Base-by-base conservation (phyloP, 2,888 invertebrate genomes). In the Eledona agricola region DNA sequence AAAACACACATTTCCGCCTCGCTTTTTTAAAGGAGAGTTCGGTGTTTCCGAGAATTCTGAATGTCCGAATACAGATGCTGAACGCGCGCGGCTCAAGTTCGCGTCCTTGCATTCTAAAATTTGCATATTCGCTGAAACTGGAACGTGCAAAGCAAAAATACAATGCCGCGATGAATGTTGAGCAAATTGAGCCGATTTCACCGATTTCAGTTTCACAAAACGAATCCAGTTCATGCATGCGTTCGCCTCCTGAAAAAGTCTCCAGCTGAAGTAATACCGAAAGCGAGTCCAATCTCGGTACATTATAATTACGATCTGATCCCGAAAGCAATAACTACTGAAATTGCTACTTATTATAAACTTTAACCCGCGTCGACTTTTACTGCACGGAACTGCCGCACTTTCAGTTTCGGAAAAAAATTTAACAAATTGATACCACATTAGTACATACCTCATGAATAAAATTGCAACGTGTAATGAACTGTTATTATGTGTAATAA, bases 101-200 rank as follows among this genome's bases (percentile, higher is more conserved):
- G 23, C 45, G 45, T 15, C 45, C 45, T 45, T 45, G 45, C 45
- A 45, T 32, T 45, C 34, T 45, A 34, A 42, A 45, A 45, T 45
- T 32, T 34, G 31, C 31, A 45, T 45, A 29, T 4, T 29, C 19
- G 28, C 9, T 9, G 15, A 32, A 45, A 45, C 32, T 45, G 23
- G 45, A 34, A 45, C 45, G 23, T 9, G 22, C 11, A n/a, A n/a
- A 6, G 11, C 5, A 42, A 42, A 38, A 42, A 28, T 29, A 42
- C 42, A 31, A 20, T 20, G 16, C 10, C 28, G 29, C 12, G 20
- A 28, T 42, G 11, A 19, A 31, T 31, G 9, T 3, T 10, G 10
- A 11, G 10, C 1, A 43, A 45, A 45, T 15, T 15, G 29, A 29
- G 11, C 31, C 28, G 23, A 45, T 45, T 45, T 45, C 45, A 32